Evolutionary conservation across 92 coral and sea anemone genomes (phyloP).

Genomic region (Epizoanthus illoricatus): DNA sequence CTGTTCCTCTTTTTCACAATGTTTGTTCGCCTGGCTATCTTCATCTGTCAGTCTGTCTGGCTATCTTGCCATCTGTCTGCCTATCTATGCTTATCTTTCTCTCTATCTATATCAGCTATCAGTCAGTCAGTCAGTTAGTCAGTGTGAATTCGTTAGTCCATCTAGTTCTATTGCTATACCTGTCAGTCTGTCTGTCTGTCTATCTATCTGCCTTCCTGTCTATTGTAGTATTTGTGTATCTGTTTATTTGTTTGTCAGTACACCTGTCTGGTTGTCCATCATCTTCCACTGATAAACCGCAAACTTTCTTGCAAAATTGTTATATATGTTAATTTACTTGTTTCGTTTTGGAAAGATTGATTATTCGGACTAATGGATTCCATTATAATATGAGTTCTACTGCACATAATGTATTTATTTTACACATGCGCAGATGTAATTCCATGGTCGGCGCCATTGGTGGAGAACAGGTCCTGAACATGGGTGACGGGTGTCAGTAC

Average conservation of each 20-base stretch:
- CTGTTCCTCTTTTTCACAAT: too few species aligned
- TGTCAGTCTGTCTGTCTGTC: too few species aligned
- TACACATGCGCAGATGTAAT: slow-evolving; percentile 56
- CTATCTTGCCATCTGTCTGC: neutral
- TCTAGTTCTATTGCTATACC: too few species aligned
- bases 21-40: too few species aligned
- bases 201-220: too few species aligned
- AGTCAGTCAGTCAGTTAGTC: neutral
- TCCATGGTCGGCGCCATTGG: slow-evolving; percentile 82
- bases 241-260: too few species aligned
- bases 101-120: neutral
- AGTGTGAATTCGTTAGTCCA: too few species aligned
- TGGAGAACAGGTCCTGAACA: slow-evolving; percentile 78
- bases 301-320: neutral
- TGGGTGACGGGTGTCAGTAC: slow-evolving; percentile 82
- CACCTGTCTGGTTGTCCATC: too few species aligned
- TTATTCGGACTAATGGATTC: neutral
- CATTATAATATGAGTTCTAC: neutral
- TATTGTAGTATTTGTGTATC: too few species aligned
- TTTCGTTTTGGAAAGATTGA: neutral
- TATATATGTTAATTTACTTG: neutral
- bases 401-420: neutral
- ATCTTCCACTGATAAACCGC: too few species aligned
- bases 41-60: too few species aligned
- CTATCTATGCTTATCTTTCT: neutral